A percentile compares a stretch with the other conserved stretches of the same genome.
phyloP scores from a whole-genome alignment of 2,797 vertebrate species.

The Squalus acanthias region DNA sequence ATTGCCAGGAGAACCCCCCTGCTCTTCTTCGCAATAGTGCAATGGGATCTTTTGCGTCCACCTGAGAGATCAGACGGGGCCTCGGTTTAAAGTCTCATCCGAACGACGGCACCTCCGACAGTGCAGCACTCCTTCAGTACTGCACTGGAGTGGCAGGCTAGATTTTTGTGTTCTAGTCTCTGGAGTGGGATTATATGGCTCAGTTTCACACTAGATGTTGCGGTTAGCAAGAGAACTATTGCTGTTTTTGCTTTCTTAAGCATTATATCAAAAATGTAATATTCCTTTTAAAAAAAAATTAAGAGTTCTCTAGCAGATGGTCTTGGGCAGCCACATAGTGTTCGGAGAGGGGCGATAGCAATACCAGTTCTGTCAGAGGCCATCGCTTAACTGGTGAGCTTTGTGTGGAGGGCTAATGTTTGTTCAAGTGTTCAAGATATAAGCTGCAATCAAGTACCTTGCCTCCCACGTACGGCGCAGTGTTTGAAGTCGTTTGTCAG shows the following conservation, averaged over 20 bases:
- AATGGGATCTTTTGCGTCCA: no score
- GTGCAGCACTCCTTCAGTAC: no score
- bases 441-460: constrained; percentile 16
- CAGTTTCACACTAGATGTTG: neutral
- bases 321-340: neutral
- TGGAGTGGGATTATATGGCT: neutral
- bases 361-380: neutral
- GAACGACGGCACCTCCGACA: no score
- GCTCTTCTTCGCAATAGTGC: no score
- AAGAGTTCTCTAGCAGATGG: neutral
- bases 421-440: constrained; percentile 12
- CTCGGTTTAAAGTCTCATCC: no score
- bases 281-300: neutral
- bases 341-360: neutral
- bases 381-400: neutral
- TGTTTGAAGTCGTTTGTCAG: constrained; percentile 9
- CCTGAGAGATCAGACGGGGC: no score
- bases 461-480: neutral
- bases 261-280: neutral
- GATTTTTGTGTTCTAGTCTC: no score
- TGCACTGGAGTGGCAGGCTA: no score
- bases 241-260: neutral
- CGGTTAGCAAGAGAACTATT: neutral
- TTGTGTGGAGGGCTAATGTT: neutral
- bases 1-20: no score